phyloP scores from a whole-genome alignment of 2,797 vertebrate species.

The Phaenicophaeus curvirostris region DNA sequence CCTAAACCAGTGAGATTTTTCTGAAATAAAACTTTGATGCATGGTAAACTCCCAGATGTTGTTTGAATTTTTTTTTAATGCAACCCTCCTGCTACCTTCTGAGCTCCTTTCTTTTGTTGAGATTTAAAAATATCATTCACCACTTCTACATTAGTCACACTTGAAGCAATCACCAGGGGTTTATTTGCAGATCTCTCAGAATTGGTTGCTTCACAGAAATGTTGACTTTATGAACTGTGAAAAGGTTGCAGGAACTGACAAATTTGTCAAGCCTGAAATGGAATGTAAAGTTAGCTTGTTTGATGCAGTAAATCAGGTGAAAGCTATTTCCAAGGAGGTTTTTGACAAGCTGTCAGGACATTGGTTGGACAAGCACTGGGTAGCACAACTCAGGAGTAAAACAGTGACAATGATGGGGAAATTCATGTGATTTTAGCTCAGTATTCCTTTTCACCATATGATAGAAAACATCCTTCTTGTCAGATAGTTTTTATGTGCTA shows the following conservation, averaged over 20 bases:
- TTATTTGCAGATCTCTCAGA: conserved; percentile 17
- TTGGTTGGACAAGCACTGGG: conserved; percentile 41
- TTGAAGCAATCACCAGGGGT: neutral
- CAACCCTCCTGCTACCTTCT: neutral
- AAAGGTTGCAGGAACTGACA: conserved; percentile 55
- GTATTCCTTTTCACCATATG: neutral
- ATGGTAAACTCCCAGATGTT: neutral
- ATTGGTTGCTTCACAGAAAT: neutral
- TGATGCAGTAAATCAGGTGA: conserved; percentile 70
- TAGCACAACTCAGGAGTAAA: conserved; percentile 22
- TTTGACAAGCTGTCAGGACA: conserved; percentile 69
- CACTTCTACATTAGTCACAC: conserved; percentile 32
- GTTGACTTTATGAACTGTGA: conserved; percentile 52
- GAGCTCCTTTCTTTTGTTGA: neutral
- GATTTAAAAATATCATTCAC: neutral
- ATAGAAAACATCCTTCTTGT: conserved; percentile 20
- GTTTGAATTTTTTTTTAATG: neutral
- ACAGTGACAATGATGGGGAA: conserved; percentile 20
- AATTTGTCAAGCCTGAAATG: conserved; percentile 66
- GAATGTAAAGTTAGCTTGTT: conserved; percentile 53
- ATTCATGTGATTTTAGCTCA: conserved; percentile 57
- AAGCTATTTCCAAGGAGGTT: conserved; percentile 63
- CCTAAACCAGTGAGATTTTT: neutral
- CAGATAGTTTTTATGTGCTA: neutral
- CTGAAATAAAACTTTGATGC: neutral